These are phyloP conservation scores for Cossypha dichroa DNA, from an alignment of 2,797 vertebrate genomes.

Conservation along the genomic window DNA sequence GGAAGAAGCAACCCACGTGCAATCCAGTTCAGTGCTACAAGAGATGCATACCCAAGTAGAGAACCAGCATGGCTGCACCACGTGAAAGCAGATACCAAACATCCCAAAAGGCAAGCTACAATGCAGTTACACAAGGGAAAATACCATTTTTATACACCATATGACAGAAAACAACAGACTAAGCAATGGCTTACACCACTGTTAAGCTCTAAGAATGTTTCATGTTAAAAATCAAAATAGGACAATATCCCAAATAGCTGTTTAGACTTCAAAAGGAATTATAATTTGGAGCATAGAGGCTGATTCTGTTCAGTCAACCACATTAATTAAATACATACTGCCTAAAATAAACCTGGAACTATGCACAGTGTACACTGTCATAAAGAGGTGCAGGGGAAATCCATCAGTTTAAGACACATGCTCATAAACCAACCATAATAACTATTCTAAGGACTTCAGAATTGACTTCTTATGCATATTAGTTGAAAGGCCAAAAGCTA, in stretches of 20 bases:
- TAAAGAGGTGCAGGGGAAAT: not conserved
- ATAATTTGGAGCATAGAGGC: not conserved
- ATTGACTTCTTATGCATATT: not conserved
- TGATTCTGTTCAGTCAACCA: not conserved
- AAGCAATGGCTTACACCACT: not conserved
- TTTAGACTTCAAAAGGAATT: not conserved
- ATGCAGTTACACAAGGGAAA: not conserved
- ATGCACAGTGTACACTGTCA: not conserved
- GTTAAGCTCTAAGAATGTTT: not conserved
- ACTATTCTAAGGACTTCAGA: not conserved
- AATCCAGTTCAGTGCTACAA: not conserved
- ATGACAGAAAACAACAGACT: not conserved
- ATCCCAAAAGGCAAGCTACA: not conserved
- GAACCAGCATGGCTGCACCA: not conserved
- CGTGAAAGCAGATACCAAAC: not conserved
- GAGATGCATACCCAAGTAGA: not conserved
- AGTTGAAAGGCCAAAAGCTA: not conserved
- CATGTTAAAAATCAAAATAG: not conserved
- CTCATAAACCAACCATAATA: not conserved
- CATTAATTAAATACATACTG: not conserved
- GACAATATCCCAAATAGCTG: not conserved
- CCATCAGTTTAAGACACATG: not conserved
- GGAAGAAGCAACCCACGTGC: not conserved
- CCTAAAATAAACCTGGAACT: not conserved
- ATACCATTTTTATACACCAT: not conserved